phyloP scores from a whole-genome alignment of 2,888 invertebrate species.

The Pteria penguin region DNA sequence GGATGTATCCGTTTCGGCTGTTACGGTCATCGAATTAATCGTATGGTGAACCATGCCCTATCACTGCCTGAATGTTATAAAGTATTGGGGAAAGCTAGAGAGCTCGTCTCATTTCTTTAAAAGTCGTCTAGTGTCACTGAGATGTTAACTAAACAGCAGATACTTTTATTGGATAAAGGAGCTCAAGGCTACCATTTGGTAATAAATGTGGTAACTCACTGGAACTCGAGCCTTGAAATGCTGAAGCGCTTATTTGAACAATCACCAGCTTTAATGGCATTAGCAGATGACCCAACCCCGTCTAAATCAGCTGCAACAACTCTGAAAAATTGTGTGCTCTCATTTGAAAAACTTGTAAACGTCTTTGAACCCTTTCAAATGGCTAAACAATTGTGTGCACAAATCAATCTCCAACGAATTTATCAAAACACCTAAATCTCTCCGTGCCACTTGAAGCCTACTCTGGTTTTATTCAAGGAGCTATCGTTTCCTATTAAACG shows the following conservation, averaged over 20 bases:
- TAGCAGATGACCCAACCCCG: slow-evolving; percentile 1
- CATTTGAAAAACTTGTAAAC: slow-evolving; percentile 14
- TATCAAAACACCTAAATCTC: too few species aligned
- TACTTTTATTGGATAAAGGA: neutral
- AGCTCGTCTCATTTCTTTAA: slow-evolving; percentile 36
- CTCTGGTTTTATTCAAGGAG: too few species aligned
- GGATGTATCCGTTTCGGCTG: slow-evolving; percentile 44
- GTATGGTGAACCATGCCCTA: slow-evolving; percentile 42
- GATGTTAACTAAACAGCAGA: slow-evolving; percentile 8
- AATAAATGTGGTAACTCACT: slow-evolving; percentile 1
- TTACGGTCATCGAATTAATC: slow-evolving; percentile 47
- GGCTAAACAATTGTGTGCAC: too few species aligned
- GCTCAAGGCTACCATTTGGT: slow-evolving; percentile 6
- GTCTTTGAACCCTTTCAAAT: slow-evolving; percentile 20
- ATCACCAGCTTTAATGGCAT: slow-evolving; percentile 7
- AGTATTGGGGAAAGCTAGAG: slow-evolving; percentile 17
- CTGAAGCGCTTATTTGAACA: slow-evolving; percentile 3
- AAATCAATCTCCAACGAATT: too few species aligned
- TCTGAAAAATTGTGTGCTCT: neutral
- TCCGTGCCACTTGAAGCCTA: too few species aligned
- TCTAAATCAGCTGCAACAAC: slow-evolving; percentile 1
- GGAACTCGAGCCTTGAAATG: slow-evolving; percentile 18
- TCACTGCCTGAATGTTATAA: neutral
- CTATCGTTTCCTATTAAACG: too few species aligned
- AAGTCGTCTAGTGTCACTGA: slow-evolving; percentile 36